Evolutionary conservation across 37 sponge, comb jelly and placozoan genomes (phyloP).

Genomic region (Cladorhizidae sp.): DNA sequence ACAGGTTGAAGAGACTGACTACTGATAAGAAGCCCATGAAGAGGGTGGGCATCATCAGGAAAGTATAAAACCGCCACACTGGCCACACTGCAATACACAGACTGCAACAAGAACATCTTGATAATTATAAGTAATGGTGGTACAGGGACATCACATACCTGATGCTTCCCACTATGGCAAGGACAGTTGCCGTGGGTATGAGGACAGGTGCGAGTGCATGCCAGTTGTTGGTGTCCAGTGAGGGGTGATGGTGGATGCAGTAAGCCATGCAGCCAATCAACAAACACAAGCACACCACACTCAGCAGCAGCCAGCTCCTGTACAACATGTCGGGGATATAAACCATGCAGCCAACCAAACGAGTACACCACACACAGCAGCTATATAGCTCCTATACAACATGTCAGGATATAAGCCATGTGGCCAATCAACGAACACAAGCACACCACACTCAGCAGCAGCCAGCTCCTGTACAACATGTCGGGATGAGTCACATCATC

Average conservation of each 20-base stretch:
- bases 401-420: too few relatives aligned
- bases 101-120: constrained; percentile 4
- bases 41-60: constrained; percentile 36
- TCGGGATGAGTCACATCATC: too few relatives aligned
- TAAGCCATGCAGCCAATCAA: constrained; percentile 11
- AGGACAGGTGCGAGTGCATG: not conserved
- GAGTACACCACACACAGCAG: too few relatives aligned
- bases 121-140: not conserved
- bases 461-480: constrained; percentile 18
- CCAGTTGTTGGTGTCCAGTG: constrained; percentile 14
- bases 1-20: constrained; percentile 33
- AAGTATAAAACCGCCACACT: constrained; percentile 27
- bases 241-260: not conserved
- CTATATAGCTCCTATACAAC: too few relatives aligned
- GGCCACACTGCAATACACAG: constrained; percentile 46
- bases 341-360: too few relatives aligned
- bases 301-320: constrained; percentile 17
- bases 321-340: too few relatives aligned
- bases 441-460: not conserved
- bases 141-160: not conserved
- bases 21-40: constrained; percentile 53
- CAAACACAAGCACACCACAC: not conserved
- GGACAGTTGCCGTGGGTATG: constrained; percentile 24
- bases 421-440: not conserved
- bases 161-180: constrained; percentile 12